Evolutionary conservation across 2,113 vertebrate genomes (phyloP).

Genomic region (Neodon shergylaensis): DNA sequence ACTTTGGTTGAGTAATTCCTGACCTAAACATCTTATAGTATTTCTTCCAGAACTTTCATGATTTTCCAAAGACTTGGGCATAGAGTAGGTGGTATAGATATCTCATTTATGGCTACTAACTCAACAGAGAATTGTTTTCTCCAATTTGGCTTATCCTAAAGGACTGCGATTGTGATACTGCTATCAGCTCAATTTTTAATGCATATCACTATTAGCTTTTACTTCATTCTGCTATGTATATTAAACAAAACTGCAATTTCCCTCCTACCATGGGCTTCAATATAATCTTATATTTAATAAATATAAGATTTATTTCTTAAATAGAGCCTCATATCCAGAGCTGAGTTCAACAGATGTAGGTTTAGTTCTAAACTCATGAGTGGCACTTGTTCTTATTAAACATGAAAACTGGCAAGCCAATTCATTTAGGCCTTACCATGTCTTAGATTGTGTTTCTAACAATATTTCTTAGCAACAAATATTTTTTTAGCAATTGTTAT

Average conservation of each 20-base stretch:
- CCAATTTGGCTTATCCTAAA: no score
- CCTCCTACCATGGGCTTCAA: not conserved
- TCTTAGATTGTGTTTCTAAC: conserved; percentile 1
- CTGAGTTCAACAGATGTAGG: not conserved
- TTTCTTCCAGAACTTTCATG: no score
- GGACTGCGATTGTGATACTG: not conserved
- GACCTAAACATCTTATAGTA: no score
- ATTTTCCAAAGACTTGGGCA: no score
- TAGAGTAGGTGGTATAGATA: no score
- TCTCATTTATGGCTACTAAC: no score
- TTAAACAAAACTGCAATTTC: not conserved
- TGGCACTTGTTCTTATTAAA: not conserved
- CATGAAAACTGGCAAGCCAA: not conserved
- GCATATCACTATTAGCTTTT: not conserved
- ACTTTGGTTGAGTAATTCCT: no score
- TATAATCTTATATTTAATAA: not conserved
- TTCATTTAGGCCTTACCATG: conserved; percentile 11
- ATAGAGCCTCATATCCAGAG: not conserved
- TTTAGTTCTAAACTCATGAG: not conserved
- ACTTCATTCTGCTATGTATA: not conserved
- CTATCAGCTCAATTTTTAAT: not conserved
- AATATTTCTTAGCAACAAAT: conserved; percentile 51
- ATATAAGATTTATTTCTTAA: not conserved
- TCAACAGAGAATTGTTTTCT: no score
- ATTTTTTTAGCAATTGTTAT: conserved; percentile 55